Evolutionary conservation across 2,888 invertebrate species (phyloP).

Genomic region (Sipha maydis): DNA sequence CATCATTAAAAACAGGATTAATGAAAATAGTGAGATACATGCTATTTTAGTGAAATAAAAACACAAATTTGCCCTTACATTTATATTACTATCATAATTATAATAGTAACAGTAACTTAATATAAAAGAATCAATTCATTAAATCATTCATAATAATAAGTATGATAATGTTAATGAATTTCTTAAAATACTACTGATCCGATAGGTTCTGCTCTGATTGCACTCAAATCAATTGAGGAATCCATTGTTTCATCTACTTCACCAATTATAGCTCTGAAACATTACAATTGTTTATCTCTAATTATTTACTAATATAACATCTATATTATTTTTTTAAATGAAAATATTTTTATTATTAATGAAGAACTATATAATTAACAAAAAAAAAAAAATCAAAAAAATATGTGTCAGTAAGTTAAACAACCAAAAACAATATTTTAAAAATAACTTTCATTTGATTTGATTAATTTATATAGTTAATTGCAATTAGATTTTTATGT

Average conservation of each 20-base stretch:
- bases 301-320: no score
- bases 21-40: slow-evolving; percentile 1
- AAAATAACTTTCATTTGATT: no score
- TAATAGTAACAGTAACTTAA: slow-evolving; percentile 46
- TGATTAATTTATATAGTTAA: no score
- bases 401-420: no score
- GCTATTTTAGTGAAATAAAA: slow-evolving; percentile 14
- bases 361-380: no score
- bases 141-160: slow-evolving; percentile 6
- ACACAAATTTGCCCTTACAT: slow-evolving; percentile 6
- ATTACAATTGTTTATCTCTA: slow-evolving; percentile 1
- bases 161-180: slow-evolving; percentile 6
- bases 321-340: no score
- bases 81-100: slow-evolving; percentile 53
- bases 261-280: slow-evolving; percentile 79
- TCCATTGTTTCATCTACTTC: slow-evolving; percentile 86
- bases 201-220: slow-evolving; percentile 85
- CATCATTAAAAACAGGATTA: no score
- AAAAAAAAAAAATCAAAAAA: no score
- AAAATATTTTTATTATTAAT: no score
- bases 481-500: no score
- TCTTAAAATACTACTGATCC: slow-evolving; percentile 80
- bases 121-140: slow-evolving; percentile 28
- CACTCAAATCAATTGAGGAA: slow-evolving; percentile 80
- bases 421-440: no score